Base-by-base conservation (phyloP, 2,113 vertebrate species). In the Callocephalon fimbriatum region DNA sequence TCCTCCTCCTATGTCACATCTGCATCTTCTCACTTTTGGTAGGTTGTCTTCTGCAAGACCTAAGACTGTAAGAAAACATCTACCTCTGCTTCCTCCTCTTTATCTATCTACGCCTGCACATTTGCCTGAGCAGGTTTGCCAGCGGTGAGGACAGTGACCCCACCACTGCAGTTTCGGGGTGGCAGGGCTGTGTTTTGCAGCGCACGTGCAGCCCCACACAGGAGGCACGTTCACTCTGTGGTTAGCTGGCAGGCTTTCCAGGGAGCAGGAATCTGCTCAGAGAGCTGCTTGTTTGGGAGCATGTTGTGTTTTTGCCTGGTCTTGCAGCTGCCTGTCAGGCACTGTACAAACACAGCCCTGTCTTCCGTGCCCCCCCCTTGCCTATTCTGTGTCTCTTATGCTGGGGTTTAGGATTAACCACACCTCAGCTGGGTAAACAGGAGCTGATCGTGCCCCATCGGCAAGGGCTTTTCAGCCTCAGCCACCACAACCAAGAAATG, bases 271-370 rank as follows among this genome's bases (percentile, higher is more conserved):
- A 63, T 56, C 48, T 16, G 40, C 76, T 86, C 79, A 84, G 79
- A 78, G 91, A 58, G 86, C 89, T 67, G 80, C 86, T 88, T 95
- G 94, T 92, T 93, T 42, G 27, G 54, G 38, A 95, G 91, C 94
- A 2, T 31, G 83, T 53, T 0, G 4, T 89, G 89, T 7, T 95
- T 91, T 94, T 19, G 95, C 95, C 93, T 25, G 61, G 86, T 76
- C 95, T 95, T 97, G 96, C 96, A 97, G 96, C 94, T 96, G 94
- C 95, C 94, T 94, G 94, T 92, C 68, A 91, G 89, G 72, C 10
- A 3, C 96, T 65, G 93, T 35, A 87, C 93, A 94, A 96, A 96
- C 80, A 89, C 45, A 56, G 83, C 51, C 70, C 79, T 79, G 86
- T 84, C n/a, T 61, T 44, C 48, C 0, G 0, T 42, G 48, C 25